Conservation (phyloP, 2,797 vertebrate genomes). For the Semotilus atromaculatus region DNA sequence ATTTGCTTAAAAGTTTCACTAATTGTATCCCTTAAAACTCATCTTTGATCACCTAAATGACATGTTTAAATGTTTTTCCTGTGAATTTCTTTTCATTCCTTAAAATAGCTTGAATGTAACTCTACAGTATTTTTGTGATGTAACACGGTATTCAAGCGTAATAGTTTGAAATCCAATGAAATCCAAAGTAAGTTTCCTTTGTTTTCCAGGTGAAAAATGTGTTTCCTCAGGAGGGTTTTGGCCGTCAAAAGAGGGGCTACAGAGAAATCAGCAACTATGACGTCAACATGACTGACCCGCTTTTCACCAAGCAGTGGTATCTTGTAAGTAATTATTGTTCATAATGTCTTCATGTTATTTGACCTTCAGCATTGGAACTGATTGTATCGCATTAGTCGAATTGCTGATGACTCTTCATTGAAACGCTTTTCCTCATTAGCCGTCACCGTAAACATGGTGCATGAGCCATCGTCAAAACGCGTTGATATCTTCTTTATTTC, state of each 20-base stretch:
- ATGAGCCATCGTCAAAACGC: background rate
- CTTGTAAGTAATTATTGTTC: constrained; percentile 85
- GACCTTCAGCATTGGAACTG: constrained; percentile 67
- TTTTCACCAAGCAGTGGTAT: constrained; percentile 99
- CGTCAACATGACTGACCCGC: constrained; percentile 95
- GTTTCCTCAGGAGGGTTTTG: constrained; percentile 91
- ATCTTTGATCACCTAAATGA: too few species aligned
- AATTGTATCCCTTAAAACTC: too few species aligned
- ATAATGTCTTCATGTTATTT: constrained; percentile 59
- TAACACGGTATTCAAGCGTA: background rate
- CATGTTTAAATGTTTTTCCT: too few species aligned
- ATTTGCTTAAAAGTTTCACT: too few species aligned
- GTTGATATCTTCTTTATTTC: constrained; percentile 17
- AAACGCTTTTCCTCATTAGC: constrained; percentile 60
- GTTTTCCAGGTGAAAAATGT: constrained; percentile 87
- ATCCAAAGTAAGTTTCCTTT: constrained; percentile 6
- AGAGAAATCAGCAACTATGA: constrained; percentile 92
- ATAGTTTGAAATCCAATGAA: background rate
- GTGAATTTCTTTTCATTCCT: too few species aligned
- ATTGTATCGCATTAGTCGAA: constrained; percentile 50
- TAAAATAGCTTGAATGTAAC: too few species aligned
- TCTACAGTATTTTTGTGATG: background rate
- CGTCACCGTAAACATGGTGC: constrained; percentile 41
- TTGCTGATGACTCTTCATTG: constrained; percentile 47
- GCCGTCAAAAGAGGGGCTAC: constrained; percentile 93